These are phyloP conservation scores for Pachypeltis micranthus DNA, from an alignment of 1,140 invertebrate genomes.

Conservation along the genomic window DNA sequence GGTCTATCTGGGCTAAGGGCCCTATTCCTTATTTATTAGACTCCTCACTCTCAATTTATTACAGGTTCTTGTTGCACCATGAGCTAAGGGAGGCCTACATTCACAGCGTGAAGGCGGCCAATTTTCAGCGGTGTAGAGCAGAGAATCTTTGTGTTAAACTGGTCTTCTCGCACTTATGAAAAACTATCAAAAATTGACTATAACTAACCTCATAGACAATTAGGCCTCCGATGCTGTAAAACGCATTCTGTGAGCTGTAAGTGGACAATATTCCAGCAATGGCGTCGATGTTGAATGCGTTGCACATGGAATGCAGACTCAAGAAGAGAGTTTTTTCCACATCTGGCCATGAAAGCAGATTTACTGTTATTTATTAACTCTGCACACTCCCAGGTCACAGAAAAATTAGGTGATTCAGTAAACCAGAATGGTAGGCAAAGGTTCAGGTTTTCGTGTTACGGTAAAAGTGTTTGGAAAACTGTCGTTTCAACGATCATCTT, in stretches of 20 bases:
- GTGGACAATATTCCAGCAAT: neutral
- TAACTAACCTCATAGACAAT: neutral
- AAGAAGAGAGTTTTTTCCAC: neutral
- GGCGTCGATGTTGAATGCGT: neutral
- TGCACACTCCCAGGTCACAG: neutral
- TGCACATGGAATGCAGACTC: neutral
- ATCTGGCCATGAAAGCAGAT: neutral
- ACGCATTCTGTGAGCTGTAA: neutral
- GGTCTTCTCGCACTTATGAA: neutral
- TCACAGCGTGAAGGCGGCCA: neutral
- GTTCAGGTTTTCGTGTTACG: too few species aligned
- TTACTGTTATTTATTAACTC: neutral
- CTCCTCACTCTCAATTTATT: neutral
- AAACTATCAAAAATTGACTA: neutral
- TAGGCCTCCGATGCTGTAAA: neutral
- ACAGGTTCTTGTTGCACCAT: neutral
- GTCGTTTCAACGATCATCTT: too few species aligned
- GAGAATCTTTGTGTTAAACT: neutral
- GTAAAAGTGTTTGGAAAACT: too few species aligned
- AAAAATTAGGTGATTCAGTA: too few species aligned
- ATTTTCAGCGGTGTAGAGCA: neutral
- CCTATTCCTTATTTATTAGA: neutral
- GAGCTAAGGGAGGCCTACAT: neutral
- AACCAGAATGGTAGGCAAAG: too few species aligned
- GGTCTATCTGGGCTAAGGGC: too few species aligned